phyloP scores from a whole-genome alignment of 2,888 invertebrate species.

The Heliconius erato region DNA sequence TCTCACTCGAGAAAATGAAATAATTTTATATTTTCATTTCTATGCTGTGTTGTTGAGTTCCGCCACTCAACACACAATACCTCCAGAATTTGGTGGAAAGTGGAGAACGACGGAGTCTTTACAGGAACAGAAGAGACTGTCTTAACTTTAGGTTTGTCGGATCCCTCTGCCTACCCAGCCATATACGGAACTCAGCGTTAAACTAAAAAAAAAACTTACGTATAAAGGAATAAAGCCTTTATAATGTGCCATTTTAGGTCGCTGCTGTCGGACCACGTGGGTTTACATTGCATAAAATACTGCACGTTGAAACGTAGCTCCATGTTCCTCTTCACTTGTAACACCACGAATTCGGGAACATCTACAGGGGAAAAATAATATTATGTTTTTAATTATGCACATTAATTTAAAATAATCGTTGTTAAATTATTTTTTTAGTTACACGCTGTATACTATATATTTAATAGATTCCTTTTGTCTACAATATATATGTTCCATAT shows the following conservation, averaged over 20 bases:
- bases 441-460: too few species aligned
- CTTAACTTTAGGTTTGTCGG: too few species aligned
- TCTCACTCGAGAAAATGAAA: background rate
- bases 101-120: background rate
- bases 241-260: constrained; percentile 90
- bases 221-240: constrained; percentile 91
- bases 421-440: too few species aligned
- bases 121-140: too few species aligned
- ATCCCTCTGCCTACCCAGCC: too few species aligned
- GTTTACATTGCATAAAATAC: constrained; percentile 89
- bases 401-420: too few species aligned
- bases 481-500: too few species aligned
- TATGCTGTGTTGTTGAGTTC: background rate
- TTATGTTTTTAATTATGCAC: background rate
- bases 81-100: background rate
- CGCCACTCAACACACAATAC: background rate
- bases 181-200: too few species aligned
- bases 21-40: background rate
- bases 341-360: constrained; percentile 91
- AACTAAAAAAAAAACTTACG: constrained; percentile 73
- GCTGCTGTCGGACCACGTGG: constrained; percentile 89
- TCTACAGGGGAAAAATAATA: constrained; percentile 79
- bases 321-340: constrained; percentile 86
- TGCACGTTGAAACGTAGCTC: constrained; percentile 84
- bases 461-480: too few species aligned